Base-by-base conservation (phyloP, 2,113 vertebrate species). In the Charina bottae region DNA sequence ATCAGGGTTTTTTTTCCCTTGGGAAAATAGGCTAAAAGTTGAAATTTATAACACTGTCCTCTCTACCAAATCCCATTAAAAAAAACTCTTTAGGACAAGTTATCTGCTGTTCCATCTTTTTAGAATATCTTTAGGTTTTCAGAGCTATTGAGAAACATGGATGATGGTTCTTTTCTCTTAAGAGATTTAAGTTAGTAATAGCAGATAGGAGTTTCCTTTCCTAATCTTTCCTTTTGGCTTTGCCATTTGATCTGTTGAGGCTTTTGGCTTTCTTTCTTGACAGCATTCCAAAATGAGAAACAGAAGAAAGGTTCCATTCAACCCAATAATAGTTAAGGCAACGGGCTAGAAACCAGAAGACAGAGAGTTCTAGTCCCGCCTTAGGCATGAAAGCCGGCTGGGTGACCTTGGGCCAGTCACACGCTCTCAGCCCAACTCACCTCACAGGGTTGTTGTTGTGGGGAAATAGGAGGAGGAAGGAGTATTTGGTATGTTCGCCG, bases 11-110 rank as follows among this genome's bases (percentile, higher is more conserved):
- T 11, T 83, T 83, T 83, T 95, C 94, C 95, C 90, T 96, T 95
- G 95, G 92, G 94, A 95, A 95, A 86, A 0, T 0, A 8, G 93
- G 93, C 96, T 95, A 95, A 95, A 87, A 94, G 90, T 95, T 95
- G 93, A 94, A 95, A 93, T 90, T 94, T 87, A 42, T 58, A 59
- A 46, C 2, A 17, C 12, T 42, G 17, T 6, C 24, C 21, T 8
- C 33, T 24, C 42, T 78, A 78, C 58, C 26, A 42, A 26, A 90
- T 49, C 68, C 37, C 17, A 42, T 17, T 78, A 78, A 78, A 78
- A 78, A 37, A 78, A 37, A 55, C 10, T 59, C 10, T 59, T 78
- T 37, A 10, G 86, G 89, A 88, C 84, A 83, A 83, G 85, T 93
- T 95, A 92, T 83, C 60, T 94, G 93, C 88, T 56, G 56, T 88